Conservation (phyloP, 2,113 vertebrate genomes). For the Ictalurus furcatus region DNA sequence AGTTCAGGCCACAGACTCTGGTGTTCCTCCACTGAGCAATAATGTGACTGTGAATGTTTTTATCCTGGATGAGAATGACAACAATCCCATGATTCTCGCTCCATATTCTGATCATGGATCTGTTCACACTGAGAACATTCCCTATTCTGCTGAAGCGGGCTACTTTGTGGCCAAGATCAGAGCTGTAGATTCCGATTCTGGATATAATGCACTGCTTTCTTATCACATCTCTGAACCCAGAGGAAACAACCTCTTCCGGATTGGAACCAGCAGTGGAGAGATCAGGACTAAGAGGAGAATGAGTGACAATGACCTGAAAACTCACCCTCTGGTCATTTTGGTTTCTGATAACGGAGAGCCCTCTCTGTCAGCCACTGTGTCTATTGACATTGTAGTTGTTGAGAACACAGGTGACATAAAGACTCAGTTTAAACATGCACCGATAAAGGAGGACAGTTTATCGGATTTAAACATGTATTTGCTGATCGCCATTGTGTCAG, state of each 20-base stretch:
- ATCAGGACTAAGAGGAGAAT: constrained; percentile 65
- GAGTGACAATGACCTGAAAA: constrained; percentile 67
- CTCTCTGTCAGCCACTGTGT: constrained; percentile 56
- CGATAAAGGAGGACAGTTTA: constrained; percentile 48
- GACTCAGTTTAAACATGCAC: constrained; percentile 32
- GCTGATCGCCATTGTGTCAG: constrained; percentile 52
- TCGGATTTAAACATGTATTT: constrained; percentile 57
- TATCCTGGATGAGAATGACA: constrained; percentile 73
- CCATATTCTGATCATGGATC: constrained; percentile 44
- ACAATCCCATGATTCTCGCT: constrained; percentile 59
- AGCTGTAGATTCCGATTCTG: constrained; percentile 70
- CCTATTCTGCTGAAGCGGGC: constrained; percentile 53
- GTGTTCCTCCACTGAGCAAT: constrained; percentile 63
- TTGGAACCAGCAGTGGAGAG: constrained; percentile 57
- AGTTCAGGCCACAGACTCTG: constrained; percentile 70
- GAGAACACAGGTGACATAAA: constrained; percentile 46
- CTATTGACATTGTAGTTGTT: constrained; percentile 59
- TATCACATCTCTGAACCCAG: constrained; percentile 64
- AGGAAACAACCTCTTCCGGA: constrained; percentile 56
- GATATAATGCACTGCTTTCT: constrained; percentile 73
- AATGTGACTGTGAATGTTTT: constrained; percentile 68
- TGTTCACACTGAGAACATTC: constrained; percentile 45
- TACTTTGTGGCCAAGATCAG: constrained; percentile 71
- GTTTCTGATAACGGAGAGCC: constrained; percentile 62
- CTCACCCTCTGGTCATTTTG: constrained; percentile 57